Percentiles rank a stretch among this genome's conserved stretches.
These are phyloP conservation scores for Ambastaia sidthimunki DNA, from an alignment of 2,797 vertebrate species.

Conservation along the genomic window DNA sequence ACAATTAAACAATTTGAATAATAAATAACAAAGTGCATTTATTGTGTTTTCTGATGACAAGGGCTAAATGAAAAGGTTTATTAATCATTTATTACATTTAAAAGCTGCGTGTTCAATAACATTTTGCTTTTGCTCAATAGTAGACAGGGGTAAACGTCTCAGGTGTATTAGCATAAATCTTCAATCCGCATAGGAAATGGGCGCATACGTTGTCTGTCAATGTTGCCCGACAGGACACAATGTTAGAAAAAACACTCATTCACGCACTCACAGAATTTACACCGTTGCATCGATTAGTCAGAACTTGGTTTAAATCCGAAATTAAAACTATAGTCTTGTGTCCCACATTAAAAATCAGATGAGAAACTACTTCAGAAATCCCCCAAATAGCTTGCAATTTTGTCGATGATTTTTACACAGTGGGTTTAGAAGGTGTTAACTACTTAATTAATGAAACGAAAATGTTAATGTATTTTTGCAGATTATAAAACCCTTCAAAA, in stretches of 20 bases:
- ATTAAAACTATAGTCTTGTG: background rate
- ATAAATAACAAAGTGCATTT: background rate
- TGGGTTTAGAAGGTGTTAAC: background rate
- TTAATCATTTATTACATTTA: constrained; percentile 50
- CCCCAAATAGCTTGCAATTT: background rate
- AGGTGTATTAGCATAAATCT: constrained; percentile 36
- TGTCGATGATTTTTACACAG: background rate
- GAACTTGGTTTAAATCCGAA: background rate
- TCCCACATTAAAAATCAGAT: constrained; percentile 7
- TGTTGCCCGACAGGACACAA: constrained; percentile 16
- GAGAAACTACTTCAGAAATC: background rate
- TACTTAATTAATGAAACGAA: background rate
- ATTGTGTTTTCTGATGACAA: constrained; percentile 30
- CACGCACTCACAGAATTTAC: background rate
- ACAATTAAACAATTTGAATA: background rate
- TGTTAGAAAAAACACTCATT: constrained; percentile 9
- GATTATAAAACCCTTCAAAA: background rate
- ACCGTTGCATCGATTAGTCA: constrained; percentile 18
- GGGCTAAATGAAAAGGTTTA: constrained; percentile 49
- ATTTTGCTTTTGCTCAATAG: constrained; percentile 44
- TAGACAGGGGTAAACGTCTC: constrained; percentile 49
- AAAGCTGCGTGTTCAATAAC: constrained; percentile 38
- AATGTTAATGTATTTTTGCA: background rate
- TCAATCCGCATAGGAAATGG: background rate
- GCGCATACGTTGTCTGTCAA: background rate